phyloP scores from a whole-genome alignment of 1,140 invertebrate genomes.

The Dreissena polymorpha region DNA sequence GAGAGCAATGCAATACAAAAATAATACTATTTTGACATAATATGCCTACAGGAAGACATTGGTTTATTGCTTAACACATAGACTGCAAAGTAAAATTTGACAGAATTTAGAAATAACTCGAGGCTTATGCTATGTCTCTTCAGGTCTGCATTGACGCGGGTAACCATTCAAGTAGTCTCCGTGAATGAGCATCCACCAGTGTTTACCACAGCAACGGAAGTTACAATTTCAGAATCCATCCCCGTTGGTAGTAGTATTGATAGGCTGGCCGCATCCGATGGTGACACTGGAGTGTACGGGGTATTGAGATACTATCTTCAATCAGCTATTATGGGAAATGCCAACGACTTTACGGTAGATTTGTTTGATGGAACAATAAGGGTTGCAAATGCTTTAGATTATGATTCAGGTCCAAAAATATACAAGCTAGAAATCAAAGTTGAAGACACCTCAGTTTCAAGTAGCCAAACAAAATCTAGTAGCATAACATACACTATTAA shows the following conservation, averaged over 20 bases:
- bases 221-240: constrained; percentile 58
- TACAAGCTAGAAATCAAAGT: constrained; percentile 55
- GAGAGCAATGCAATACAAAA: too few species aligned
- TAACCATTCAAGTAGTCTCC: constrained; percentile 59
- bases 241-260: constrained; percentile 56
- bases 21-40: too few species aligned
- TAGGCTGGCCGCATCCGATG: constrained; percentile 60
- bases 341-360: constrained; percentile 55
- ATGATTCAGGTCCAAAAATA: constrained; percentile 54
- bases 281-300: constrained; percentile 58
- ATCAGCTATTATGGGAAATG: constrained; percentile 32
- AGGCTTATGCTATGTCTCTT: too few species aligned
- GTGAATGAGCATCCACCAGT: constrained; percentile 61
- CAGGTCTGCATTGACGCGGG: constrained; percentile 31
- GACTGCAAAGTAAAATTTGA: too few species aligned
- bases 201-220: constrained; percentile 41
- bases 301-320: constrained; percentile 61
- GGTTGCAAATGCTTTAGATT: constrained; percentile 62
- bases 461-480: constrained; percentile 37
- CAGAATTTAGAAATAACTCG: too few species aligned
- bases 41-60: too few species aligned
- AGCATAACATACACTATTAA: constrained; percentile 60
- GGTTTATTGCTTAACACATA: too few species aligned
- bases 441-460: constrained; percentile 53
- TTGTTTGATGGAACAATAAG: constrained; percentile 52